Percentiles rank a stretch among this genome's conserved stretches.
Evolutionary conservation across 2,888 invertebrate species (phyloP).

Genomic region (Embidobia sp.): DNA sequence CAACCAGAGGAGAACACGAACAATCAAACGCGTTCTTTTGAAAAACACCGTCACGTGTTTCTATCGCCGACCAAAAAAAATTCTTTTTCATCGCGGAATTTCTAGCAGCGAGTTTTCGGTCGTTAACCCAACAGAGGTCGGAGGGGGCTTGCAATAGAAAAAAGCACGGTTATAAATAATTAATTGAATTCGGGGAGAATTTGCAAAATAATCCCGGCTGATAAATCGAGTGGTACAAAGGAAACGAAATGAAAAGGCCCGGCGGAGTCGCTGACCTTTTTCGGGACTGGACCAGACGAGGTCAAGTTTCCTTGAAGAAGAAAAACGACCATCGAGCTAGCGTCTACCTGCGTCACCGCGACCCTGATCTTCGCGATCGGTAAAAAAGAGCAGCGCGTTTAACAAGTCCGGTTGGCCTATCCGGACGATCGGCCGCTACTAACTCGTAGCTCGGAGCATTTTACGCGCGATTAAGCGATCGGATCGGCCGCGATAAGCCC

Average conservation of each 20-base stretch:
- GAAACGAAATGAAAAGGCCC: slow-evolving; percentile 44
- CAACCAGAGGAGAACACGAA: no score
- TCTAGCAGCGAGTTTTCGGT: no score
- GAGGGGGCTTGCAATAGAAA: no score
- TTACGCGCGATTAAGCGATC: slow-evolving; percentile 63
- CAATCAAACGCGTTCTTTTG: no score
- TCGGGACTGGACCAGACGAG: slow-evolving; percentile 62
- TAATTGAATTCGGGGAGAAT: slow-evolving; percentile 41
- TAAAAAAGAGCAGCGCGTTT: slow-evolving; percentile 62
- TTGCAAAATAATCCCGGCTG: slow-evolving; percentile 39
- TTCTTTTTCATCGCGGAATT: no score
- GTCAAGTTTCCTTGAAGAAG: slow-evolving; percentile 66
- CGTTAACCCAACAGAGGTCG: neutral
- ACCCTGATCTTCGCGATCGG: slow-evolving; percentile 64
- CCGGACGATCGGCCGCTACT: slow-evolving; percentile 62
- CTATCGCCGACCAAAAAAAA: slow-evolving; percentile 3
- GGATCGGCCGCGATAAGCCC: slow-evolving; percentile 57
- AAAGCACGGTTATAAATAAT: slow-evolving; percentile 31
- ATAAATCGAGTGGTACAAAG: slow-evolving; percentile 36
- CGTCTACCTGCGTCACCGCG: slow-evolving; percentile 62
- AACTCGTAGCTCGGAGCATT: slow-evolving; percentile 61
- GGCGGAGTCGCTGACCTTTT: slow-evolving; percentile 67
- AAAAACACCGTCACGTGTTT: no score
- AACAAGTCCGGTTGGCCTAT: slow-evolving; percentile 63
- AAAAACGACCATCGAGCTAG: slow-evolving; percentile 45